A percentile compares a stretch with the other conserved stretches of the same genome.
Conservation (phyloP, 2,888 invertebrate species). For the Parasteatoda lunata region DNA sequence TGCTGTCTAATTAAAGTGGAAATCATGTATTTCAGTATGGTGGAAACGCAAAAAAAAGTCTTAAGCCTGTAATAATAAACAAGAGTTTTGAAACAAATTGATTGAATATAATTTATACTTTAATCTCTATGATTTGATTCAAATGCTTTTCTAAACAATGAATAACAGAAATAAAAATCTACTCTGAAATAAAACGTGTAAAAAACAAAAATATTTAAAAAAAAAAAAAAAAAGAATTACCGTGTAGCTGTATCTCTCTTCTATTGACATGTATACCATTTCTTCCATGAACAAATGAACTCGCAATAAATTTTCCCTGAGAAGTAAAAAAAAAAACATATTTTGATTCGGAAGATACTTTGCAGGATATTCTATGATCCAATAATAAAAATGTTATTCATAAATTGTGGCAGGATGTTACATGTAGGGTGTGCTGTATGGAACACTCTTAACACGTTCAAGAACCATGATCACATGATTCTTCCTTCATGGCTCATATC, state of each 20-base stretch:
- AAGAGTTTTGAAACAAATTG: background rate
- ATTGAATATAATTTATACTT: background rate
- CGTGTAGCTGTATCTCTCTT: slow-evolving; percentile 51
- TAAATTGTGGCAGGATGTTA: no score
- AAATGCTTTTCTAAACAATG: background rate
- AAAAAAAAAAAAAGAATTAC: slow-evolving; percentile 30
- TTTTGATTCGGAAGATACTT: no score
- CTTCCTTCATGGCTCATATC: no score
- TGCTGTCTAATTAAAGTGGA: no score
- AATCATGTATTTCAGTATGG: background rate
- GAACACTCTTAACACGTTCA: no score
- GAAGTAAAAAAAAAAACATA: slow-evolving; percentile 11
- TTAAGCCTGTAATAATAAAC: background rate
- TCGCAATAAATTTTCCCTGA: slow-evolving; percentile 54
- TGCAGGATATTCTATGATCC: no score
- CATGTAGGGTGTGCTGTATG: no score
- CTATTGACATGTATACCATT: slow-evolving; percentile 59
- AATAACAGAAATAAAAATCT: background rate
- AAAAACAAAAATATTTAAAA: slow-evolving; percentile 5
- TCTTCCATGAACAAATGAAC: slow-evolving; percentile 55
- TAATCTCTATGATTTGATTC: background rate
- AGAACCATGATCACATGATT: no score
- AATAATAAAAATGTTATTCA: no score
- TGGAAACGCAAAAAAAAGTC: background rate
- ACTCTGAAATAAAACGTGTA: background rate